A percentile compares a stretch with the other conserved stretches of the same genome.
phyloP scores from a whole-genome alignment of 2,888 invertebrate species.

The Rambutsinella grinnellia region DNA sequence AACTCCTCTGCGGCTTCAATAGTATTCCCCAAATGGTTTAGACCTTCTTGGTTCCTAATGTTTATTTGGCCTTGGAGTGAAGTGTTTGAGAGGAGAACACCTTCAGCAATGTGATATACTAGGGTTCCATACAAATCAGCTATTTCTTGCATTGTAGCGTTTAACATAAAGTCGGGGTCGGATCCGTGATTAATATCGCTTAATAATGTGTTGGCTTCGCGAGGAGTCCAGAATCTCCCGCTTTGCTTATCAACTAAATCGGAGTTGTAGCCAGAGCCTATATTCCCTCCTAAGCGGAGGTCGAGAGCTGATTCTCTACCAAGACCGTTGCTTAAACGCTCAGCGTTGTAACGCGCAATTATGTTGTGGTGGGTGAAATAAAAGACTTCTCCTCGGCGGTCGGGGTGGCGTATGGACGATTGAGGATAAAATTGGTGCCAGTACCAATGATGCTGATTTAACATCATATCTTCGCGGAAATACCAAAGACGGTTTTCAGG shows the following conservation, averaged over 20 bases:
- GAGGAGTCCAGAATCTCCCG: constrained; percentile 26
- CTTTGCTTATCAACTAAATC: constrained; percentile 38
- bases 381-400: constrained; percentile 33
- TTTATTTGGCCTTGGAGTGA: not conserved
- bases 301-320: constrained; percentile 6
- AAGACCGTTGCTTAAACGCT: constrained; percentile 36
- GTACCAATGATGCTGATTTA: constrained; percentile 23
- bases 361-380: constrained; percentile 29
- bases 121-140: constrained; percentile 26
- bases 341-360: constrained; percentile 47
- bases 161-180: constrained; percentile 31
- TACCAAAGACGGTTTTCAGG: constrained; percentile 3
- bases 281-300: not conserved
- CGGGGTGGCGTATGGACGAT: constrained; percentile 23
- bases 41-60: constrained; percentile 29
- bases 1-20: constrained; percentile 39
- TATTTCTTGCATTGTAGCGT: constrained; percentile 29
- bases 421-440: constrained; percentile 37
- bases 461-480: constrained; percentile 7
- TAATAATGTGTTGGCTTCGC: too few species aligned
- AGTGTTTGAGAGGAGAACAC: not conserved
- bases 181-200: constrained; percentile 39
- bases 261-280: constrained; percentile 39
- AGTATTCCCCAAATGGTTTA: constrained; percentile 31
- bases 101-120: constrained; percentile 25